A percentile compares a stretch with the other conserved stretches of the same genome.
Conservation (phyloP, 2,797 vertebrate genomes). For the Okamejei kenojei region DNA sequence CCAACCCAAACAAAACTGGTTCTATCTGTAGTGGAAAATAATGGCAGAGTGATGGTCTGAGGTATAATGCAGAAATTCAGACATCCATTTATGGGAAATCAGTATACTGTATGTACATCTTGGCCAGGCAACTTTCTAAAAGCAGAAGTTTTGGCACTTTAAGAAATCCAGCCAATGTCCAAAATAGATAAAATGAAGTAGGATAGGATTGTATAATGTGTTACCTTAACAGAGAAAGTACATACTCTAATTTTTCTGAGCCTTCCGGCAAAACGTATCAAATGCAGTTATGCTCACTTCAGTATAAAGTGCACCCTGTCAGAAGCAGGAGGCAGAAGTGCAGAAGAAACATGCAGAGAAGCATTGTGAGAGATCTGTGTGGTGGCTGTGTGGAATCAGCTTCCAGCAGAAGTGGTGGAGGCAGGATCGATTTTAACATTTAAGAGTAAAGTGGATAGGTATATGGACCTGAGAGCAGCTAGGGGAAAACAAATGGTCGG, state of each 20-base stretch:
- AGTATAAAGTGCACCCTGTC: not conserved
- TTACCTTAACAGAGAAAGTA: not conserved
- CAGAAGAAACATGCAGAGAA: not conserved
- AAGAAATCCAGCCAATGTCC: not conserved
- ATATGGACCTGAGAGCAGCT: too few species aligned
- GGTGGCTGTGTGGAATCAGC: too few species aligned
- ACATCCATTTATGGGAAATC: not conserved
- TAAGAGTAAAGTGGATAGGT: too few species aligned
- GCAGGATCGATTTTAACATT: too few species aligned
- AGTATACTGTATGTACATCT: not conserved
- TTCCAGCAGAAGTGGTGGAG: too few species aligned
- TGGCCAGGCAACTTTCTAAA: not conserved
- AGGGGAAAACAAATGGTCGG: too few species aligned
- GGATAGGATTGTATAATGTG: not conserved
- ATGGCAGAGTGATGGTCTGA: not conserved
- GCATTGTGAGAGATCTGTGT: too few species aligned
- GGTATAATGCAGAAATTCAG: not conserved
- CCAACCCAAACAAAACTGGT: constrained; percentile 3
- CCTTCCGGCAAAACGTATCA: not conserved
- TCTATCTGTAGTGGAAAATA: not conserved
- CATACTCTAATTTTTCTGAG: not conserved
- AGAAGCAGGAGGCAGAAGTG: not conserved
- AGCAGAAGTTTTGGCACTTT: not conserved
- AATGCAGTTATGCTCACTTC: not conserved
- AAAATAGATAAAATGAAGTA: not conserved